These are phyloP conservation scores for Athene cunicularia DNA, from an alignment of 2,113 vertebrate species.

Conservation along the genomic window DNA sequence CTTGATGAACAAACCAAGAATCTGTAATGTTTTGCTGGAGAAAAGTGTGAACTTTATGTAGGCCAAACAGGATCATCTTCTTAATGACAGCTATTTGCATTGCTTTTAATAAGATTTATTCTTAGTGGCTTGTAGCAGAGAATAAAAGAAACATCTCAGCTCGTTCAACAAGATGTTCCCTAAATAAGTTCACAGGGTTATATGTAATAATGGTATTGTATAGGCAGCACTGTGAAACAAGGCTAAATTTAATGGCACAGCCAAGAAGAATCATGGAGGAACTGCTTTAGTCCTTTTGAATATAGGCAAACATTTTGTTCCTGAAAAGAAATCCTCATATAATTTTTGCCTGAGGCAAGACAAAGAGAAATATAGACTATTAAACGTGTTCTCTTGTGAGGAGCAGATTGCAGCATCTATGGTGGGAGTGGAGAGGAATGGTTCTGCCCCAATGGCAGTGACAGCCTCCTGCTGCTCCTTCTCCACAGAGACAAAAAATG, in stretches of 20 bases:
- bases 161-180: slow-evolving; percentile 52
- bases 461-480: background rate
- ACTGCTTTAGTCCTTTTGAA: background rate
- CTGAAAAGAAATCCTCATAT: background rate
- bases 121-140: slow-evolving; percentile 31
- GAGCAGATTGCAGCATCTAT: background rate
- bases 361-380: background rate
- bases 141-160: slow-evolving; percentile 58
- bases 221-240: background rate
- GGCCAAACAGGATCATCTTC: slow-evolving; percentile 72
- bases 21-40: slow-evolving; percentile 16
- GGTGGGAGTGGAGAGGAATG: fast-evolving
- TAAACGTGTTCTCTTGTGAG: background rate
- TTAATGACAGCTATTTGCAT: slow-evolving; percentile 69
- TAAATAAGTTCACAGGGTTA: slow-evolving; percentile 27
- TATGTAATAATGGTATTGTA: slow-evolving; percentile 29
- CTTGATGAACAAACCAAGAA: background rate
- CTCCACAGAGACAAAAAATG: background rate
- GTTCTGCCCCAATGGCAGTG: background rate
- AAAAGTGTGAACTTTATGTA: slow-evolving; percentile 43
- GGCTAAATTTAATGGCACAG: slow-evolving; percentile 1
- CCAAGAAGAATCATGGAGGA: background rate
- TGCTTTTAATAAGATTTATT: slow-evolving; percentile 75
- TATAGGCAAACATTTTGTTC: background rate
- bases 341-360: background rate